phyloP scores from a whole-genome alignment of 2,888 invertebrate genomes.

The Tanytarsus gracilentus region DNA sequence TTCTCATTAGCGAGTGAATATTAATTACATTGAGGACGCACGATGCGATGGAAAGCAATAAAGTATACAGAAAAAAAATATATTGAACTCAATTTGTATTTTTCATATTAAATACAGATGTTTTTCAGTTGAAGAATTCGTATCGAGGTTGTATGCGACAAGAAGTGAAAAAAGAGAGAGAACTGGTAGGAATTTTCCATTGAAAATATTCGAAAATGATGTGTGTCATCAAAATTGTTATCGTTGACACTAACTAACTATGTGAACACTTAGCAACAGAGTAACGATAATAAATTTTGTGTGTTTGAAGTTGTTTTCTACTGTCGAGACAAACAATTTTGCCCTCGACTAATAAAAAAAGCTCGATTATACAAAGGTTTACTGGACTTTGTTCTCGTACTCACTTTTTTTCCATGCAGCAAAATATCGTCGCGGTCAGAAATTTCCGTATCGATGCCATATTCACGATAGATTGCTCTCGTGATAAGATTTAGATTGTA shows the following conservation, averaged over 20 bases:
- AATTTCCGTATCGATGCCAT: slow-evolving; percentile 65
- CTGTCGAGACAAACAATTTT: not conserved
- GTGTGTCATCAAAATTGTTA: too few relatives aligned
- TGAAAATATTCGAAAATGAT: not conserved
- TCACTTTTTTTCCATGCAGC: slow-evolving; percentile 55
- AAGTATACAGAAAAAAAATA: too few relatives aligned
- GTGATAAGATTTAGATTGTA: slow-evolving; percentile 83
- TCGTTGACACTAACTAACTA: too few relatives aligned
- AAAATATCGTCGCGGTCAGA: slow-evolving; percentile 81
- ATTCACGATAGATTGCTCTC: slow-evolving; percentile 70
- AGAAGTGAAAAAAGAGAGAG: not conserved
- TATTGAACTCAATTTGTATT: too few relatives aligned
- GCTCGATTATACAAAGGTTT: not conserved
- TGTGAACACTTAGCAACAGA: not conserved
- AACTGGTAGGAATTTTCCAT: slow-evolving; percentile 28
- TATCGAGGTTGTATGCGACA: not conserved
- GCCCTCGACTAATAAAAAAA: not conserved
- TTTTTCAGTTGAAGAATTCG: too few relatives aligned
- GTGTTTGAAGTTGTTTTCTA: not conserved
- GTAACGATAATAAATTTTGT: not conserved
- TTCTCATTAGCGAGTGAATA: too few relatives aligned
- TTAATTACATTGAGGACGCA: too few relatives aligned
- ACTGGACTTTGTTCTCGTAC: slow-evolving; percentile 22
- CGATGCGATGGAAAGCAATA: too few relatives aligned
- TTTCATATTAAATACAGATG: too few relatives aligned